phyloP scores from a whole-genome alignment of 2,797 vertebrate species.

The Tadarida brasiliensis region DNA sequence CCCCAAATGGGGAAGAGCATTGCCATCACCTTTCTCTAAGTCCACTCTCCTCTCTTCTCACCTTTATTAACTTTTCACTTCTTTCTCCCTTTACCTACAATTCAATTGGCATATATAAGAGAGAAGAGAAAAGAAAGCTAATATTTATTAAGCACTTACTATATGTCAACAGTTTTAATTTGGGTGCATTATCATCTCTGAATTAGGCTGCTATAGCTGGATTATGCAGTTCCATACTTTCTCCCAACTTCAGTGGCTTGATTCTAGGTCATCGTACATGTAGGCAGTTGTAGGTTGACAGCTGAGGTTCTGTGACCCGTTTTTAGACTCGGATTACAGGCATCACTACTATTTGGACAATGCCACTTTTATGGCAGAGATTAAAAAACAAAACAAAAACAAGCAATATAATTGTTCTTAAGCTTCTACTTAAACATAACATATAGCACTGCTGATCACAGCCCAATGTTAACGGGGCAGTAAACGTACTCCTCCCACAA shows the following conservation, averaged over 20 bases:
- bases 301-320: background rate
- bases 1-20: background rate
- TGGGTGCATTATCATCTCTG: background rate
- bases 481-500: background rate
- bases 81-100: background rate
- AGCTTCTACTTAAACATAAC: background rate
- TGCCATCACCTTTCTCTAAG: background rate
- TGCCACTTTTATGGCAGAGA: background rate
- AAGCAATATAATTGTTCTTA: background rate
- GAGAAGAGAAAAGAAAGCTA: background rate
- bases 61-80: background rate
- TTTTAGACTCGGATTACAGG: background rate
- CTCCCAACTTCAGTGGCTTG: background rate
- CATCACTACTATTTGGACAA: background rate
- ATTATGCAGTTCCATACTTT: background rate
- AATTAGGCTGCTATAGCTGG: background rate
- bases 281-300: background rate
- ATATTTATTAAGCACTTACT: background rate
- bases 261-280: background rate
- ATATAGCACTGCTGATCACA: background rate
- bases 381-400: background rate
- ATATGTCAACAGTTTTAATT: background rate
- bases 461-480: background rate
- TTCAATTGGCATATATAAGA: background rate
- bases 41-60: background rate